A percentile compares a stretch with the other conserved stretches of the same genome.
These are phyloP conservation scores for Melinopterus prodromus DNA, from an alignment of 2,888 invertebrate species.

Conservation along the genomic window DNA sequence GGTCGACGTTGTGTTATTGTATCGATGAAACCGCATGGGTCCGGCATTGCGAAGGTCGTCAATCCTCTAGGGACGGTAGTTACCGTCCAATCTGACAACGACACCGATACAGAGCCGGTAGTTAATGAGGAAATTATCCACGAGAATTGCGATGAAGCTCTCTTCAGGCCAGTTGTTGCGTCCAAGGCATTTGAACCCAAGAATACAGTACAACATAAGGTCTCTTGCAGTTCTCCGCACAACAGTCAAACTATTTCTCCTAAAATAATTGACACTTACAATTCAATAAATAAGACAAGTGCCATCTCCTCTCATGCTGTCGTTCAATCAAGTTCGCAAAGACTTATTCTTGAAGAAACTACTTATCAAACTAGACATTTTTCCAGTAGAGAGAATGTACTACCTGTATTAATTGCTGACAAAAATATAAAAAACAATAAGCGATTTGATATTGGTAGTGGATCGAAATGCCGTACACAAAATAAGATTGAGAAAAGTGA, in stretches of 20 bases:
- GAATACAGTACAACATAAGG: conserved; percentile 28
- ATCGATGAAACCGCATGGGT: conserved; percentile 54
- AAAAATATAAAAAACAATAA: no score
- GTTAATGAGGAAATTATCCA: conserved; percentile 58
- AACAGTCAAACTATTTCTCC: no score
- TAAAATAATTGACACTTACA: background rate
- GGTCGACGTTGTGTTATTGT: conserved; percentile 65
- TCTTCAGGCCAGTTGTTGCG: conserved; percentile 73
- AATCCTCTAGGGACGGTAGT: conserved; percentile 81
- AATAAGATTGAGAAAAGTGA: conserved; percentile 29
- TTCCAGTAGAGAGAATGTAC: no score
- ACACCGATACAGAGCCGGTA: conserved; percentile 50
- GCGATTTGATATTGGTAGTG: no score
- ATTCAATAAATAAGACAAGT: conserved; percentile 6
- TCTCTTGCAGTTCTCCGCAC: conserved; percentile 6
- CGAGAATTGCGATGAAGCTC: conserved; percentile 73
- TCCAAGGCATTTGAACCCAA: conserved; percentile 57
- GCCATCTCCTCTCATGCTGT: background rate
- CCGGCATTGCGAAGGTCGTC: conserved; percentile 73
- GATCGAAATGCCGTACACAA: background rate
- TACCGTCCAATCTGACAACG: conserved; percentile 61
- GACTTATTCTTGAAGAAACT: conserved; percentile 27
- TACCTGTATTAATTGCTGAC: no score
- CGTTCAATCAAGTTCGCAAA: conserved; percentile 5
- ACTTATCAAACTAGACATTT: conserved; percentile 5